Base-by-base conservation (phyloP, 2,888 invertebrate species). In the Mimachlamys varia region DNA sequence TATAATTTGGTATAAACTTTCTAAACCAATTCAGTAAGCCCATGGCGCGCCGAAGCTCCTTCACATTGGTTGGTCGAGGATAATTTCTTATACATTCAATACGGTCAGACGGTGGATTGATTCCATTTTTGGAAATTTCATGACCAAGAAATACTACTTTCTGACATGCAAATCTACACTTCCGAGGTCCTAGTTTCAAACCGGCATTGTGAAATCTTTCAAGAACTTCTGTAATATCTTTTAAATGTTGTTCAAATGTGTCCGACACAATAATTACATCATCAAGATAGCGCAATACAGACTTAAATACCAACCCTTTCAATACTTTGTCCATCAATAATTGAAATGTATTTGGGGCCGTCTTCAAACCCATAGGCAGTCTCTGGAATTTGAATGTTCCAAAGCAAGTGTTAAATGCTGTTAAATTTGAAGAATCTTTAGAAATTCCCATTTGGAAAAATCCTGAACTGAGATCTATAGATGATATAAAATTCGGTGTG, bases 1-100 rank as follows among this genome's bases (percentile, higher is more conserved):
- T n/a, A n/a, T n/a, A n/a, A n/a, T n/a, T n/a, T n/a, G 89, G 90
- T n/a, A 93, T 93, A 50, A 88, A 93, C 44, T 93, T 93, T 17
- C 93, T 58, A 49, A 93, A 93, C 93, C 92, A 93, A n/a, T 90
- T 91, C n/a, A 93, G 90, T 38, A 93, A 49, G 3, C 93, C 93
- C 27, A 93, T n/a, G 44, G 90, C 87, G 37, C 92, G 53, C 89
- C 91, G 37, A n/a, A 93, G 87, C 58, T 89, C 89, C 50, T 92
- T 92, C n/a, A n/a, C n/a, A n/a, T n/a, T n/a, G 2, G 53, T 44
- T 44, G 88, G 0, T 33, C 91, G 12, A 92, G 93, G 17, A 44
- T 33, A 17, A 89, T 62, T 88, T 92, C 92, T 7, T n/a, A 93
- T 90, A n/a, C 89, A 22, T 15, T 92, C 89, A 22, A 93, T 22